A percentile compares a stretch with the other conserved stretches of the same genome.
phyloP scores from a whole-genome alignment of 2,113 vertebrate species.

The Chitala chitala region DNA sequence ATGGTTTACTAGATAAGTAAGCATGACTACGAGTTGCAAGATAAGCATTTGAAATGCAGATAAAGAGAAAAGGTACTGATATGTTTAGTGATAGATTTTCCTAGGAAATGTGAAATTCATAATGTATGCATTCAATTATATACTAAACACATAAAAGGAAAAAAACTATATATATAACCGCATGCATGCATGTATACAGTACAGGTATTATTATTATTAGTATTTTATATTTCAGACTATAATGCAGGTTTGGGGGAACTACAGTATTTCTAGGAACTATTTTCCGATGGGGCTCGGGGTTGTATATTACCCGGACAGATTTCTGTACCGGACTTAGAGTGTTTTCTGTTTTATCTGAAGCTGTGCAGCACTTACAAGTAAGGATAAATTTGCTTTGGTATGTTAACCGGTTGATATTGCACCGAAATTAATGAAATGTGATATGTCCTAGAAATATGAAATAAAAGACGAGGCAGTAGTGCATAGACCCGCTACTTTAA shows the following conservation, averaged over 20 bases:
- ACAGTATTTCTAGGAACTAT: neutral
- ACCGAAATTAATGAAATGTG: neutral
- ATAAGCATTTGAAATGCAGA: no score
- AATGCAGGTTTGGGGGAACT: no score
- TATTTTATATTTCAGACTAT: no score
- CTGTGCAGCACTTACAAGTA: neutral
- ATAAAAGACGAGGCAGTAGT: no score
- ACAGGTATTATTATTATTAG: no score
- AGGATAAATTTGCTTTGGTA: neutral
- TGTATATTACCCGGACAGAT: neutral
- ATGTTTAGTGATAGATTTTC: neutral
- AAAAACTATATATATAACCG: no score
- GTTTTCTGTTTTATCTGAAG: neutral
- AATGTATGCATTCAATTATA: no score
- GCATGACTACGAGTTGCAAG: no score
- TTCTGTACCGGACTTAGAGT: neutral
- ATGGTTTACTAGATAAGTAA: no score
- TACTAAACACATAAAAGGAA: no score
- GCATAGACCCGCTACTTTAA: no score
- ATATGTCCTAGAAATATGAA: neutral
- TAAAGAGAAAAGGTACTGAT: neutral
- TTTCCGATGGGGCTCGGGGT: neutral
- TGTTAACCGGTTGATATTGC: neutral
- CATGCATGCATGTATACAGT: neutral
- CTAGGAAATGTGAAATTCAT: no score